phyloP scores from a whole-genome alignment of 2,113 vertebrate genomes.

The Pteronura brasiliensis region DNA sequence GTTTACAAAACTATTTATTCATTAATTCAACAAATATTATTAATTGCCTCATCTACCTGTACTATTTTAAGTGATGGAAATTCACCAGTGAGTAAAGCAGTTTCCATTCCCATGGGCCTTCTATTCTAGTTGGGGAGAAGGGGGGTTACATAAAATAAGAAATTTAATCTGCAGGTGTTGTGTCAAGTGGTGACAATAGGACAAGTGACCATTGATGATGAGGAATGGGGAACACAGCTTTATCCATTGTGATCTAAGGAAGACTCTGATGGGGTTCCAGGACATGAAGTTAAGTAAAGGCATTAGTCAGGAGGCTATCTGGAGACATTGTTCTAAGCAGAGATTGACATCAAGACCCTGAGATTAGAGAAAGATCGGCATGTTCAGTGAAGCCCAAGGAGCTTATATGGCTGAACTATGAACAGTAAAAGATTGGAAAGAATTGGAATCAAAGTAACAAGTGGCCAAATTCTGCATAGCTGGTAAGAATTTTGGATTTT shows the following conservation, averaged over 20 bases:
- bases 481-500: not conserved
- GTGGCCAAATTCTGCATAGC: no score
- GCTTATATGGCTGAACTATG: not conserved
- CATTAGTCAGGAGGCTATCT: not conserved
- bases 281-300: not conserved
- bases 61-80: not conserved
- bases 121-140: not conserved
- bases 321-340: not conserved
- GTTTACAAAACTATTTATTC: not conserved
- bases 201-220: accelerated
- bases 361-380: not conserved
- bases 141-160: not conserved
- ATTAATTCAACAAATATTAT: not conserved
- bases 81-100: not conserved
- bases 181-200: not conserved
- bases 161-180: no score
- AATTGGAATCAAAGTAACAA: not conserved
- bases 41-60: not conserved
- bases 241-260: not conserved
- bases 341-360: not conserved
- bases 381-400: not conserved
- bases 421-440: not conserved
- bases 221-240: no score
- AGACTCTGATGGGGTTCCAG: not conserved
- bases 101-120: not conserved